Conservation (phyloP, 2,797 vertebrate species). For the Falco peregrinus region DNA sequence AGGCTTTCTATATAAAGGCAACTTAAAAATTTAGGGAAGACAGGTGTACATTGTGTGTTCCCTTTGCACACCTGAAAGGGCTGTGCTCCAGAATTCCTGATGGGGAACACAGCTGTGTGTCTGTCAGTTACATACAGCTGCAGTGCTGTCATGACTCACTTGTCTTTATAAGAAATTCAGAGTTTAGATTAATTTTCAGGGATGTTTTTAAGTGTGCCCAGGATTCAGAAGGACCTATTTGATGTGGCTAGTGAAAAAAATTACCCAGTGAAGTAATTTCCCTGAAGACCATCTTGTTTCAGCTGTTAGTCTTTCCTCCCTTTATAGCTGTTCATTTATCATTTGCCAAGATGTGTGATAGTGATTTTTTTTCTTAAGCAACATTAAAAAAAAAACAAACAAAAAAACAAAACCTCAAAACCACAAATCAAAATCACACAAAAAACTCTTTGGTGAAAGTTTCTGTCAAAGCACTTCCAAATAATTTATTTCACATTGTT, state of each 20-base stretch:
- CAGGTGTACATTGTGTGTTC: neutral
- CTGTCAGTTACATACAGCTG: neutral
- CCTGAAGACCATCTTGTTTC: neutral
- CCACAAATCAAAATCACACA: too few relatives aligned
- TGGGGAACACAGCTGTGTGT: neutral
- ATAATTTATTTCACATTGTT: neutral
- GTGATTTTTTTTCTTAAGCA: neutral
- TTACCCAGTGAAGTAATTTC: neutral
- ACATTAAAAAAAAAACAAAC: neutral
- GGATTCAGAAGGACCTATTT: neutral
- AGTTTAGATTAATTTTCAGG: neutral
- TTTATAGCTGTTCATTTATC: neutral
- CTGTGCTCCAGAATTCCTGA: neutral
- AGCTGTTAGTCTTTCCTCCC: neutral
- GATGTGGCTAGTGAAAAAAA: neutral
- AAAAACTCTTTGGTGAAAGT: neutral
- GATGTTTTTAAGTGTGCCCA: neutral
- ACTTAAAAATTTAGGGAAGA: neutral
- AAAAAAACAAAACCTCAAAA: too few relatives aligned
- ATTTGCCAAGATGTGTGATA: neutral
- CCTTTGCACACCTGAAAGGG: neutral
- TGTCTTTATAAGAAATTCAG: neutral
- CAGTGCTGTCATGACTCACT: neutral
- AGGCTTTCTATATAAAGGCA: neutral
- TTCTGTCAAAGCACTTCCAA: neutral